Conservation (phyloP, 2,797 vertebrate species). For the Falco peregrinus region DNA sequence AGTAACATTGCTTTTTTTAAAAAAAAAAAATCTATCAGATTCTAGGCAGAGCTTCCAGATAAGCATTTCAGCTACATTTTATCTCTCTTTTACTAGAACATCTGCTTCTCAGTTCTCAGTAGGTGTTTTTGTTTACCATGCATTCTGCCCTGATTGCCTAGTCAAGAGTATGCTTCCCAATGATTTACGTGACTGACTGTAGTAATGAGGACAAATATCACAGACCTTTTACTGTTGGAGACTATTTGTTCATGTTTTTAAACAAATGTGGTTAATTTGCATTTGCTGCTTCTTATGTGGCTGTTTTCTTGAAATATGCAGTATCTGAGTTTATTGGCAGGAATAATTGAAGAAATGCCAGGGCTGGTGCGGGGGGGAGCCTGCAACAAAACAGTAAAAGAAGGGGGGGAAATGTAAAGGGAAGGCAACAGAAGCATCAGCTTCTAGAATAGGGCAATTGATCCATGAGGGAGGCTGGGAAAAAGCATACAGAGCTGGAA, state of each 20-base stretch:
- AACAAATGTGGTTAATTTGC: background rate
- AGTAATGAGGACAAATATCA: background rate
- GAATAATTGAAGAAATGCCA: background rate
- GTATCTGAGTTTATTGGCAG: background rate
- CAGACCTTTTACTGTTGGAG: background rate
- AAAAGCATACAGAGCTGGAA: background rate
- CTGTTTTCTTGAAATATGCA: background rate
- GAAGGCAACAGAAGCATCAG: background rate
- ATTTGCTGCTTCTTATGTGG: background rate
- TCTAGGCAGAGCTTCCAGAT: background rate
- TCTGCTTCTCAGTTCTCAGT: background rate
- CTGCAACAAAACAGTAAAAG: background rate
- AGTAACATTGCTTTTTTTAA: background rate
- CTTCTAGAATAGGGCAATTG: background rate
- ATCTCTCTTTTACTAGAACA: background rate
- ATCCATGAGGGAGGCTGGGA: background rate
- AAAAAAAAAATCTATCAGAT: background rate
- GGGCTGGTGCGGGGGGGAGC: rapidly evolving
- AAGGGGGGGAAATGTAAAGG: rapidly evolving
- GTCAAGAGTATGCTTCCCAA: background rate
- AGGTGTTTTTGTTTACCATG: constrained; percentile 10
- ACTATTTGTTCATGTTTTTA: background rate
- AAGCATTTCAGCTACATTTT: background rate
- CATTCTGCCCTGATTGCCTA: background rate
- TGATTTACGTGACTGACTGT: background rate